A percentile compares a stretch with the other conserved stretches of the same genome.
phyloP scores from a whole-genome alignment of 1,140 invertebrate genomes.

The Bradysia coprophila region DNA sequence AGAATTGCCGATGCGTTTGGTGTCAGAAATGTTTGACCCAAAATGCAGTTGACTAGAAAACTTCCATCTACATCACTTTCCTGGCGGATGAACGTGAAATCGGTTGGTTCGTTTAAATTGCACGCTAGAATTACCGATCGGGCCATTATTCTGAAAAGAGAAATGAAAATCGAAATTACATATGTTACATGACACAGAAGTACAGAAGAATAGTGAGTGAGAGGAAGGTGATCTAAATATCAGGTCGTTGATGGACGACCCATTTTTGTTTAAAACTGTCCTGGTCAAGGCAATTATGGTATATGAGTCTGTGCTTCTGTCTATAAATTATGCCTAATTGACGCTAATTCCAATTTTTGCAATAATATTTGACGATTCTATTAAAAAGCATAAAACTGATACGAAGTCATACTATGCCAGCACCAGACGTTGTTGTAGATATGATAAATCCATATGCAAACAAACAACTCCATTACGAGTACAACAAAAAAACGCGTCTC shows the following conservation, averaged over 20 bases:
- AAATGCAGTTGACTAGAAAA: slow-evolving; percentile 42
- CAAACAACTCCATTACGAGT: too few relatives aligned
- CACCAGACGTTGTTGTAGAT: too few relatives aligned
- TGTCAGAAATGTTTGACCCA: slow-evolving; percentile 33
- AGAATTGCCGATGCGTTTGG: slow-evolving; percentile 32
- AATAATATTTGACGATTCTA: too few relatives aligned
- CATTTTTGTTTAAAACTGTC: neutral
- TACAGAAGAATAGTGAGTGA: neutral
- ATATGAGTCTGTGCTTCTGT: too few relatives aligned
- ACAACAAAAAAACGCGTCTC: too few relatives aligned
- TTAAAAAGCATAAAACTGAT: too few relatives aligned
- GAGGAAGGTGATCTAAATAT: neutral
- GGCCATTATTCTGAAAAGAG: slow-evolving; percentile 27
- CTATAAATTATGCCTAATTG: too few relatives aligned
- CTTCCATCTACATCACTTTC: slow-evolving; percentile 43
- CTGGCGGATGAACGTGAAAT: slow-evolving; percentile 44
- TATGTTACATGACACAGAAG: neutral
- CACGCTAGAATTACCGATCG: slow-evolving; percentile 32
- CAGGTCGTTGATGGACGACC: neutral
- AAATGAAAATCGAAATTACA: neutral
- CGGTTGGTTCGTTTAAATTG: slow-evolving; percentile 34
- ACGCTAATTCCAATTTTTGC: too few relatives aligned
- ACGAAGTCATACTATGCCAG: too few relatives aligned
- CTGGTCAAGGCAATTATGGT: too few relatives aligned
- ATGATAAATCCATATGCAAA: too few relatives aligned